phyloP scores from a whole-genome alignment of 2,113 vertebrate species.

The Silurus glanis region DNA sequence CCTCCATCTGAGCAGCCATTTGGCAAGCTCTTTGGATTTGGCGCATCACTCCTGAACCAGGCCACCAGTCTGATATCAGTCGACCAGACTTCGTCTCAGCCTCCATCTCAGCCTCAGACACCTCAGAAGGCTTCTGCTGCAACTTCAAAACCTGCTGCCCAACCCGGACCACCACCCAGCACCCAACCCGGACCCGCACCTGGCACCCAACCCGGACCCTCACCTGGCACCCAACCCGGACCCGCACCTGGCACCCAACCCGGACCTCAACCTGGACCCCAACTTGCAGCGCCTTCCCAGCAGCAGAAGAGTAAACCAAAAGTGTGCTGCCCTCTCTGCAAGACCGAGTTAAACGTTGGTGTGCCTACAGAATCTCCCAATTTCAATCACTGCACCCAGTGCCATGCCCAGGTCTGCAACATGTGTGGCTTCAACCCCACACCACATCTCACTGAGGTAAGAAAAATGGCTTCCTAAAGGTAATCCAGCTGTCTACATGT shows the following conservation, averaged over 20 bases:
- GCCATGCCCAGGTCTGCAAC: slow-evolving; percentile 93
- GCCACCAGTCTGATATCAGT: slow-evolving; percentile 93
- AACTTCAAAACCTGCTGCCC: slow-evolving; percentile 78
- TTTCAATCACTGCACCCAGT: slow-evolving; percentile 94
- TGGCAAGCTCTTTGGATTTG: slow-evolving; percentile 95
- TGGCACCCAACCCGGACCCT: slow-evolving; percentile 75
- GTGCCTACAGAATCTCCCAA: slow-evolving; percentile 81
- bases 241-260: slow-evolving; percentile 69
- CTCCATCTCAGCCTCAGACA: slow-evolving; percentile 78
- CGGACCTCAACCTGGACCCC: slow-evolving; percentile 58
- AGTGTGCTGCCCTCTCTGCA: slow-evolving; percentile 90
- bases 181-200: too few species aligned
- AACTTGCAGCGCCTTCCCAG: slow-evolving; percentile 44
- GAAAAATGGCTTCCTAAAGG: slow-evolving; percentile 44
- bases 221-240: slow-evolving; percentile 33
- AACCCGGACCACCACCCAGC: not conserved
- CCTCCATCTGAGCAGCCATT: slow-evolving; percentile 85
- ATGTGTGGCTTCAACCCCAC: slow-evolving; percentile 97
- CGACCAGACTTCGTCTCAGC: slow-evolving; percentile 72
- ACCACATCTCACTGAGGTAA: slow-evolving; percentile 95
- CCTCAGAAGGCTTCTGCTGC: slow-evolving; percentile 83
- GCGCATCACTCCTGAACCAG: slow-evolving; percentile 93
- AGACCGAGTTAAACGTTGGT: slow-evolving; percentile 87
- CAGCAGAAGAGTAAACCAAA: slow-evolving; percentile 69
- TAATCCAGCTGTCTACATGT: too few species aligned